Conservation (phyloP, 2,113 vertebrate genomes). For the Dermatemys mawii region DNA sequence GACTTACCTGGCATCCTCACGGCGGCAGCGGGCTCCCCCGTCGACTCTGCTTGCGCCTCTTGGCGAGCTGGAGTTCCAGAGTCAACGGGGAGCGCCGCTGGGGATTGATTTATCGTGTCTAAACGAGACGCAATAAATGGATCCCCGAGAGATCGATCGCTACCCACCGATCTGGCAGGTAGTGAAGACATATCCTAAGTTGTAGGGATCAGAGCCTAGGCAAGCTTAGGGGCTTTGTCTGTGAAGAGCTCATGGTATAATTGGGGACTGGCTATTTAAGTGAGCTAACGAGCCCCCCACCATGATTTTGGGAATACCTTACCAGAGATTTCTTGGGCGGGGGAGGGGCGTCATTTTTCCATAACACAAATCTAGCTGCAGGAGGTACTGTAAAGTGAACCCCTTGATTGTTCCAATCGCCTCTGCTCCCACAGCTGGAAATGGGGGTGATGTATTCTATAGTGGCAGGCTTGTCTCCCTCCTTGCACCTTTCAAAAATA, state of each 20-base stretch:
- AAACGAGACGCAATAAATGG: too few relatives aligned
- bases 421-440: background rate
- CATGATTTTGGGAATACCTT: accelerated
- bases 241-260: accelerated
- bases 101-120: too few relatives aligned
- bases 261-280: accelerated
- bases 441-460: background rate
- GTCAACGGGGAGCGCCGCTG: too few relatives aligned
- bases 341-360: background rate
- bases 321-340: background rate
- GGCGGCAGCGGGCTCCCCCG: too few relatives aligned
- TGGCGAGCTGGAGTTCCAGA: too few relatives aligned
- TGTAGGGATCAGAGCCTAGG: background rate
- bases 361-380: background rate
- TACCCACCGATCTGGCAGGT: too few relatives aligned
- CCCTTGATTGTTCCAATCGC: constrained; percentile 54
- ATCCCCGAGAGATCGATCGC: too few relatives aligned
- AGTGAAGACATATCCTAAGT: too few relatives aligned
- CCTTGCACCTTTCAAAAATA: background rate
- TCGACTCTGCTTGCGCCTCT: too few relatives aligned
- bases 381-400: background rate
- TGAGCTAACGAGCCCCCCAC: background rate
- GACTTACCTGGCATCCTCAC: too few relatives aligned
- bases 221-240: background rate
- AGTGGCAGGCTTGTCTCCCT: accelerated